A percentile compares a stretch with the other conserved stretches of the same genome.
These are phyloP conservation scores for Tapirus terrestris DNA, from an alignment of 2,113 vertebrate species.

Conservation along the genomic window DNA sequence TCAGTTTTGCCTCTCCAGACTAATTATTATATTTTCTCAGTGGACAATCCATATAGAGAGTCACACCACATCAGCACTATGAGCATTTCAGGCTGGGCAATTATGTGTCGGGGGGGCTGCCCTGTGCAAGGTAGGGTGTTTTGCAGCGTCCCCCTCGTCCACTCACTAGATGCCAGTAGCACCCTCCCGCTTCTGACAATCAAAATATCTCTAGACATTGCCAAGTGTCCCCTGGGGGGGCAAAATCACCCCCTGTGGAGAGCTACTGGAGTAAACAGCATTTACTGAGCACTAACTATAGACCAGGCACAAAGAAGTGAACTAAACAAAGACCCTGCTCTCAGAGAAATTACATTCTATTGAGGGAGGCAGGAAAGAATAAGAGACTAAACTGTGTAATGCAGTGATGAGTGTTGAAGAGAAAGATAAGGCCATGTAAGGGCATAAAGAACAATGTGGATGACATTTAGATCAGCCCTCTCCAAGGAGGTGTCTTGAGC, in stretches of 20 bases:
- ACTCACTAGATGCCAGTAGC: slow-evolving; percentile 22
- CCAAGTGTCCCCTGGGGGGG: neutral
- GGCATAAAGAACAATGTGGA: neutral
- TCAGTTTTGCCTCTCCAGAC: neutral
- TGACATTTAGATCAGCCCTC: neutral
- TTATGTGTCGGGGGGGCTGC: neutral
- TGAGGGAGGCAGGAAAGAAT: neutral
- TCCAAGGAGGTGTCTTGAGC: neutral
- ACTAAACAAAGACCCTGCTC: neutral
- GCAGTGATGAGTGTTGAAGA: neutral
- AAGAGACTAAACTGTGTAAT: neutral
- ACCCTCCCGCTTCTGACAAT: neutral
- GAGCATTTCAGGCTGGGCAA: neutral
- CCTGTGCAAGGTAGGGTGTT: neutral
- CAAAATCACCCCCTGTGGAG: neutral
- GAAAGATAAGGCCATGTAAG: neutral
- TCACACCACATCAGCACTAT: neutral
- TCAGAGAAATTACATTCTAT: neutral
- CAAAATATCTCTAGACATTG: neutral
- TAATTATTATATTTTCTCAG: slow-evolving; percentile 34
- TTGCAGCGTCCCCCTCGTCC: neutral
- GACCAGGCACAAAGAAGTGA: neutral
- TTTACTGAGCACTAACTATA: neutral
- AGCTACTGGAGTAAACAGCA: neutral
- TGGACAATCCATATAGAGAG: neutral